These are phyloP conservation scores for Microchrysa polita DNA, from an alignment of 2,888 invertebrate genomes.

Conservation along the genomic window DNA sequence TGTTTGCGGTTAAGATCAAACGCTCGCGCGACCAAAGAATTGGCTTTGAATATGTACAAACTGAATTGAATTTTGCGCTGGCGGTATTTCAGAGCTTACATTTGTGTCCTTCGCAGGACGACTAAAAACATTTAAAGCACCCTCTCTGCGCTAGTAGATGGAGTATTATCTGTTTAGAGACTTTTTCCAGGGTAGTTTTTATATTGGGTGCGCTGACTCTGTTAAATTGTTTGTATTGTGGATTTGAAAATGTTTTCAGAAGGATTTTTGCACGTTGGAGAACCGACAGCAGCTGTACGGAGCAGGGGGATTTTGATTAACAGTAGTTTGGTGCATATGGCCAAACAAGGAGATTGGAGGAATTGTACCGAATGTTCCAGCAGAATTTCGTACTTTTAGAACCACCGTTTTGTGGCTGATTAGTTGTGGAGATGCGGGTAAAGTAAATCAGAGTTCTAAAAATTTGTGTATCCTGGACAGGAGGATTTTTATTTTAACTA, in stretches of 20 bases:
- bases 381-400: neutral
- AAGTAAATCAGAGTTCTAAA: too few relatives aligned
- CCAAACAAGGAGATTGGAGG: neutral
- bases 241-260: constrained; percentile 24
- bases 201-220: neutral
- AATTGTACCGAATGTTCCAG: neutral
- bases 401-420: neutral
- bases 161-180: constrained; percentile 1
- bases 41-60: constrained; percentile 20
- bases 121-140: too few relatives aligned
- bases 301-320: too few relatives aligned
- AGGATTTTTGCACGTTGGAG: constrained; percentile 5
- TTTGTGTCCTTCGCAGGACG: too few relatives aligned
- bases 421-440: too few relatives aligned
- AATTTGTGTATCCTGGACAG: too few relatives aligned
- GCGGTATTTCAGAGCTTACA: too few relatives aligned
- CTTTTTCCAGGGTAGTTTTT: neutral
- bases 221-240: constrained; percentile 18
- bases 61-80: too few relatives aligned
- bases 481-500: too few relatives aligned
- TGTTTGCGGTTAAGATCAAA: constrained; percentile 50
- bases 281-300: too few relatives aligned
- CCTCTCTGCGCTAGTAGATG: neutral
- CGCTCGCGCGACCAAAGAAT: constrained; percentile 35
- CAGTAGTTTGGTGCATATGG: too few relatives aligned